A percentile compares a stretch with the other conserved stretches of the same genome.
Evolutionary conservation across 2,113 vertebrate species (phyloP).

Genomic region (Brachyistius frenatus): DNA sequence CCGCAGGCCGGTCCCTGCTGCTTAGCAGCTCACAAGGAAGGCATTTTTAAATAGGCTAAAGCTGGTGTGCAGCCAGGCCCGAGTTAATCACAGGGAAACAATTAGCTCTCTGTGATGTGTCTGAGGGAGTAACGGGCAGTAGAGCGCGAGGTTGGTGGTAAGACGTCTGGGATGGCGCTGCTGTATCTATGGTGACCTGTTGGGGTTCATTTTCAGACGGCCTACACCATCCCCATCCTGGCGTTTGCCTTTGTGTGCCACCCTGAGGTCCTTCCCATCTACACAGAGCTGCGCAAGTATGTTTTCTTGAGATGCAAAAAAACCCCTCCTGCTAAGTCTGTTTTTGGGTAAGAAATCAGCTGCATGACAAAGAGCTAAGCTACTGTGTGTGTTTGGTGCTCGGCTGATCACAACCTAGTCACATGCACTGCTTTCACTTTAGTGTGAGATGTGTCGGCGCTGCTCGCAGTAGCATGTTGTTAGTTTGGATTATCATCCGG

Average conservation of each 20-base stretch:
- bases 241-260: constrained; percentile 99
- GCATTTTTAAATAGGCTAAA: constrained; percentile 68
- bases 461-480: constrained; percentile 69
- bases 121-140: constrained; percentile 67
- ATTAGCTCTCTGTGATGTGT: constrained; percentile 79
- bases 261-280: constrained; percentile 98
- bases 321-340: constrained; percentile 20
- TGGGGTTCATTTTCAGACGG: constrained; percentile 89
- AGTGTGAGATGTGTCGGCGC: constrained; percentile 42
- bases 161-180: constrained; percentile 70
- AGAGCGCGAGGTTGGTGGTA: constrained; percentile 71
- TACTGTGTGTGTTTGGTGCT: constrained; percentile 59
- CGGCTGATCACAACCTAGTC: constrained; percentile 67
- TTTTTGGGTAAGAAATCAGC: constrained; percentile 34
- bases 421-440: constrained; percentile 71
- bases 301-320: constrained; percentile 72
- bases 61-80: constrained; percentile 65
- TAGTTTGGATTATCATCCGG: constrained; percentile 42
- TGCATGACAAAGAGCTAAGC: constrained; percentile 37
- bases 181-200: constrained; percentile 83
- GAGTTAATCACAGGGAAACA: constrained; percentile 80
- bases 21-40: constrained; percentile 62
- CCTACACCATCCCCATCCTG: constrained; percentile 99
- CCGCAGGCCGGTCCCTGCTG: constrained; percentile 34
- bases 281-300: constrained; percentile 97